Percentiles rank a stretch among this genome's conserved stretches.
These are phyloP conservation scores for Heliconius ismenius DNA, from an alignment of 2,888 invertebrate genomes.

Conservation along the genomic window DNA sequence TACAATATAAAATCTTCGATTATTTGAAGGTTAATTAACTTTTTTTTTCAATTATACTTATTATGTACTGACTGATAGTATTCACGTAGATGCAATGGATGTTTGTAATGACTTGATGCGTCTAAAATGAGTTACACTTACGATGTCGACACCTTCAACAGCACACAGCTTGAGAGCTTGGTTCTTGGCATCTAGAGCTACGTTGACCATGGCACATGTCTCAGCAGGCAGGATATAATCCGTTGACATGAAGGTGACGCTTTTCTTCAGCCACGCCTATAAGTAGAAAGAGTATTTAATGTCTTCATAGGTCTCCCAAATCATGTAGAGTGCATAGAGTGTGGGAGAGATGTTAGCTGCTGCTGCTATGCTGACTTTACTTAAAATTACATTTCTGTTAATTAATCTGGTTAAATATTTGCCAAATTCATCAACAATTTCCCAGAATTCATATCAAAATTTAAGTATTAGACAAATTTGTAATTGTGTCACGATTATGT, in stretches of 20 bases:
- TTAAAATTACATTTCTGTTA: no score
- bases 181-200: constrained; percentile 97
- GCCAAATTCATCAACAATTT: background rate
- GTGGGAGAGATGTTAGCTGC: no score
- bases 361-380: no score
- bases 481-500: background rate
- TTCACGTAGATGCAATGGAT: constrained; percentile 30
- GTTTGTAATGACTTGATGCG: constrained; percentile 31
- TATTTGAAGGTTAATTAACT: background rate
- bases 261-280: constrained; percentile 95
- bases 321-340: no score
- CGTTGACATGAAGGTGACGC: constrained; percentile 95
- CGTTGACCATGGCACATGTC: constrained; percentile 99
- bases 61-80: constrained; percentile 16
- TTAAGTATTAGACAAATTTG: background rate
- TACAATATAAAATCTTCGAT: constrained; percentile 19
- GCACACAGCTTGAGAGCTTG: constrained; percentile 97
- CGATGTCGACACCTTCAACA: constrained; percentile 97
- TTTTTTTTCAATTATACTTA: background rate
- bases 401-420: no score
- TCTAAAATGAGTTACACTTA: constrained; percentile 73
- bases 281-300: constrained; percentile 34
- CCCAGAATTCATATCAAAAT: background rate
- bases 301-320: background rate
- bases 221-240: constrained; percentile 99